Evolutionary conservation across 2,888 invertebrate genomes (phyloP).

Genomic region (Yponomeuta malinellus): DNA sequence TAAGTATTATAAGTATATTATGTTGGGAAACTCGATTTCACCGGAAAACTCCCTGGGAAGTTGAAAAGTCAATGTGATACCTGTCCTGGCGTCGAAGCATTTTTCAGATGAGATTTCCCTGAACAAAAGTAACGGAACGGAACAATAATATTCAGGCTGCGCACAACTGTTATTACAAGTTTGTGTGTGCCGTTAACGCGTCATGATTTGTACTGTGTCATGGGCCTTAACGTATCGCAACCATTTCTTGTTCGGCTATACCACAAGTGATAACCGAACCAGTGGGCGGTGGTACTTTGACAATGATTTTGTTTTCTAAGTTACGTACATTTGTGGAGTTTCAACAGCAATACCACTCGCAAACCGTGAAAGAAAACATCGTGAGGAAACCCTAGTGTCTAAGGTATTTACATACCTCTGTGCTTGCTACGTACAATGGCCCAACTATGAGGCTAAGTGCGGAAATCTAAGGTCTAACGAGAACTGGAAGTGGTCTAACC

Average conservation of each 20-base stretch:
- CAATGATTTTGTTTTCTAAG: too few relatives aligned
- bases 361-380: too few relatives aligned
- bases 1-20: conserved; percentile 24
- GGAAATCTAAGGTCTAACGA: too few relatives aligned
- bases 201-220: conserved; percentile 17
- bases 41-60: conserved; percentile 20
- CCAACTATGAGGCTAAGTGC: too few relatives aligned
- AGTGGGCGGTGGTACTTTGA: background rate
- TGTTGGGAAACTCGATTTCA: conserved; percentile 27
- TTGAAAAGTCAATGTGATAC: conserved; percentile 35
- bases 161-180: conserved; percentile 48
- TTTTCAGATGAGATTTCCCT: conserved; percentile 36
- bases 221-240: conserved; percentile 28
- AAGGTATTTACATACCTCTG: too few relatives aligned
- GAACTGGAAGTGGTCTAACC: too few relatives aligned
- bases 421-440: too few relatives aligned
- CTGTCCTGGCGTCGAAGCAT: conserved; percentile 43
- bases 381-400: too few relatives aligned
- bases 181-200: conserved; percentile 26
- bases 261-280: background rate
- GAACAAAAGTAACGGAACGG: conserved; percentile 46
- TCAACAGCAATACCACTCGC: too few relatives aligned
- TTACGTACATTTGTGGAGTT: too few relatives aligned
- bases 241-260: conserved; percentile 26
- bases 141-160: conserved; percentile 44